Percentiles rank a stretch among this genome's conserved stretches.
Evolutionary conservation across 2,797 vertebrate species (phyloP).

Genomic region (Mus minutoides): DNA sequence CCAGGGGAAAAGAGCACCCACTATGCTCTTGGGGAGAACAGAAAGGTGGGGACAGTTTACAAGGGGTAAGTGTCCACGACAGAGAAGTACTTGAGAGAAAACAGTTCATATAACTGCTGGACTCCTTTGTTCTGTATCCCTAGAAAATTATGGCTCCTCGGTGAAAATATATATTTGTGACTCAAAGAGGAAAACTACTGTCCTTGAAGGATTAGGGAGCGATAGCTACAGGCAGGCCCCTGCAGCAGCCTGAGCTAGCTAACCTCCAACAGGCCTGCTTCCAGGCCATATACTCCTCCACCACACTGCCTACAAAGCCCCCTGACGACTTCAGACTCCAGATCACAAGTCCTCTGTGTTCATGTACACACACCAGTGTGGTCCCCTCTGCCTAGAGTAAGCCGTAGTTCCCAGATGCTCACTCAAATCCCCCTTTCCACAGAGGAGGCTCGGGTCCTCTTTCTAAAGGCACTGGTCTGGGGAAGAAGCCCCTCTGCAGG

Average conservation of each 20-base stretch:
- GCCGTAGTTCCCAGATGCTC: background rate
- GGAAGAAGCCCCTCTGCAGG: background rate
- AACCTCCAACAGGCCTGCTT: background rate
- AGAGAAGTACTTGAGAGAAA: background rate
- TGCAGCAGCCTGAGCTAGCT: background rate
- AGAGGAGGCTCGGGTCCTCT: background rate
- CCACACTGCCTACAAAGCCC: background rate
- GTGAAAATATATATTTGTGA: background rate
- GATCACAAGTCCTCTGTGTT: background rate
- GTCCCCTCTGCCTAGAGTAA: background rate
- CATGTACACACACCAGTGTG: fast-evolving
- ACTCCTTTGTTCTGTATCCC: background rate
- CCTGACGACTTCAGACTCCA: background rate
- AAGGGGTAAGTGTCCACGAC: background rate
- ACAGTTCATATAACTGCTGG: background rate
- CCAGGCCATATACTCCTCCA: background rate
- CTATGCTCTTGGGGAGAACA: no score
- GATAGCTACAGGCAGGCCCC: background rate
- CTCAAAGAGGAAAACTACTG: background rate
- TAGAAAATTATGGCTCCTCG: background rate
- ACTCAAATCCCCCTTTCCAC: background rate
- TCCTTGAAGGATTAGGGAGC: background rate
- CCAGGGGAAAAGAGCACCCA: background rate
- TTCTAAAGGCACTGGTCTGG: background rate
- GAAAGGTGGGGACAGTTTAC: background rate